Evolutionary conservation across 2,113 vertebrate genomes (phyloP).

Genomic region (Orientallactaga bullata): DNA sequence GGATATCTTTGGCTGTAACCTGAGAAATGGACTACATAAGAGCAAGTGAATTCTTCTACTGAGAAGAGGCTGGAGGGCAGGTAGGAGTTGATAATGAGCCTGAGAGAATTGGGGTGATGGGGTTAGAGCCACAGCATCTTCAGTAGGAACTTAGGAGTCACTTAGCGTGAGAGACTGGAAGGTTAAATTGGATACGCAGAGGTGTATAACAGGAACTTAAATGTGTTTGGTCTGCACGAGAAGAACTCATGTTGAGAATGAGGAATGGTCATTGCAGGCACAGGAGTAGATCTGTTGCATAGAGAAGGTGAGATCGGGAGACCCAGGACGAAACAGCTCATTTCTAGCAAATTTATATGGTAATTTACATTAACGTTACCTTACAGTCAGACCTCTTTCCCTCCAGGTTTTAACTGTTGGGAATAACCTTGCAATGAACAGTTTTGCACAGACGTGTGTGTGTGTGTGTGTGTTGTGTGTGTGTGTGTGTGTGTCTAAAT

Average conservation of each 20-base stretch:
- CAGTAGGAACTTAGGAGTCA: not conserved
- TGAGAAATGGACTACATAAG: not conserved
- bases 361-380: not conserved
- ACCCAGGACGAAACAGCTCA: not conserved
- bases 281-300: not conserved
- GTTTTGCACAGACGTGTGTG: not conserved
- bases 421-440: conserved; percentile 22
- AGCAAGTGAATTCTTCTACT: not conserved
- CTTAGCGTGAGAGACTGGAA: not conserved
- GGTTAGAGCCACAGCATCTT: not conserved
- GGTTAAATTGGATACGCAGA: not conserved
- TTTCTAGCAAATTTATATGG: not conserved
- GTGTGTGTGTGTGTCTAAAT: too few relatives aligned
- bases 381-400: conserved; percentile 14
- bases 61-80: not conserved
- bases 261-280: not conserved
- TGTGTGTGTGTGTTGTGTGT: too few relatives aligned
- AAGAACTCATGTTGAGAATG: not conserved
- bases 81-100: not conserved
- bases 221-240: not conserved
- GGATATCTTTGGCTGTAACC: not conserved
- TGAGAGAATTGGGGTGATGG: not conserved
- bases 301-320: not conserved
- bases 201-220: not conserved
- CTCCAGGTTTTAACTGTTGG: conserved; percentile 18